Evolutionary conservation across 2,797 vertebrate species (phyloP), one percentile per base, ranked within the genome.

Genomic region (Dromococcyx pavoninus): DNA sequence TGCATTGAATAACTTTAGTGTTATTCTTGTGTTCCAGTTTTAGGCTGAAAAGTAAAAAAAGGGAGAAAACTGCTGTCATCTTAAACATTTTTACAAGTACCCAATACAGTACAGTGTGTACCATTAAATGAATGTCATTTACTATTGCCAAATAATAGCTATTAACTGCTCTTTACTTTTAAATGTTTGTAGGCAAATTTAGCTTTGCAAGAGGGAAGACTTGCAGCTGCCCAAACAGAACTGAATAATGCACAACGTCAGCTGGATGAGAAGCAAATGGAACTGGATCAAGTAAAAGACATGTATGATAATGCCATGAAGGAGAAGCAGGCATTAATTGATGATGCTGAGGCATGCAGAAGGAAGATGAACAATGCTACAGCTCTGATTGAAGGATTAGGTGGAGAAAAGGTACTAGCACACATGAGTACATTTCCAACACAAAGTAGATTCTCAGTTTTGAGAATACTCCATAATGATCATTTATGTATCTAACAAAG

Each of bases 341-440:
- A 98, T 46, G 98, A 98, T 83, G 98, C 98, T 15, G 97, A 98
- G 72, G 94, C 93, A 0, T 99, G 98, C 93, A 98, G 98, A 22
- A 97, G 87, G 67, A 98, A 98, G 94, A 99, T 99, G 98, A 94
- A 91, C 94, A 99, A 98, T 15, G 98, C 98, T 28, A 98, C 97
- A 5, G 97, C 98, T 48, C 97, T 99, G 76, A 99, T 98, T 64
- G 97, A 98, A 53, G 98, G 98, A 17, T 95, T 99, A 65, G 98
- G 97, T 43, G 98, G 97, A 93, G 98, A 99, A 97, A 99, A 99
- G 98, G 98, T 98, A 89, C 37, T 35, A 21, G 39, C 23, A 74
- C 27, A 23, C 48, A 18, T 2, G 22, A 39, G 11, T 25, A 46
- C 19, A 17, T 61, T 93, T 62, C 41, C 39, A 69, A 48, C 28